Base-by-base conservation (phyloP, 2,888 invertebrate genomes). In the Timandra comae region DNA sequence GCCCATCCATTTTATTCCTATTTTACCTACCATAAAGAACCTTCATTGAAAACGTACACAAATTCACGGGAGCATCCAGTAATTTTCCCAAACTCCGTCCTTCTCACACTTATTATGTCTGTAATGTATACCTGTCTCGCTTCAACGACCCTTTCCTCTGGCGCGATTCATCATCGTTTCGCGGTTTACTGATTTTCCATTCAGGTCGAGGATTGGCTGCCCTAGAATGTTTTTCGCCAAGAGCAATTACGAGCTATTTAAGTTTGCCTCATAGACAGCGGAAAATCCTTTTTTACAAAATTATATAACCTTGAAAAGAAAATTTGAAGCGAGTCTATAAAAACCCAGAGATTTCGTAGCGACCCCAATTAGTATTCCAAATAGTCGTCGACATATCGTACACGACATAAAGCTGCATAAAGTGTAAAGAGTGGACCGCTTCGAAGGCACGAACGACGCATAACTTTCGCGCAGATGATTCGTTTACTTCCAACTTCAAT, bases 11-110 rank as follows among this genome's bases (percentile, higher is more conserved):
- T 84, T 85, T 81, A 79, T 82, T 82, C 81, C 82, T 80, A 81
- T 81, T 82, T 82, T 82, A 81, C 82, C 82, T 82, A 81, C 81
- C 74, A 75, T 77, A 73, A 84, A 80, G 79, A 78, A 74, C 76
- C 73, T 80, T 82, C 81, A 85, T 84, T 85, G 85, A 84, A 84
- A 80, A 77, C 76, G 75, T 79, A 84, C 81, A 84, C 84, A 85
- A 82, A 82, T 81, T 81, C 82, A 78, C 76, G 74, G 71, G 71
- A 75, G 75, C 80, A 75, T 75, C 76, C 59, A 68, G 67, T 82
- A 84, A 84, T 82, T 82, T 84, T 71, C 76, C 71, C 53, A 53
- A 46, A 49, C 41, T 38, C 63, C 49, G 37, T 80, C 76, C 58
- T 61, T 51, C 50, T 81, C 67, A 44, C 56, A 44, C 71, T 16